Base-by-base conservation (phyloP, 2,888 invertebrate species). In the Agonum fuliginosum region DNA sequence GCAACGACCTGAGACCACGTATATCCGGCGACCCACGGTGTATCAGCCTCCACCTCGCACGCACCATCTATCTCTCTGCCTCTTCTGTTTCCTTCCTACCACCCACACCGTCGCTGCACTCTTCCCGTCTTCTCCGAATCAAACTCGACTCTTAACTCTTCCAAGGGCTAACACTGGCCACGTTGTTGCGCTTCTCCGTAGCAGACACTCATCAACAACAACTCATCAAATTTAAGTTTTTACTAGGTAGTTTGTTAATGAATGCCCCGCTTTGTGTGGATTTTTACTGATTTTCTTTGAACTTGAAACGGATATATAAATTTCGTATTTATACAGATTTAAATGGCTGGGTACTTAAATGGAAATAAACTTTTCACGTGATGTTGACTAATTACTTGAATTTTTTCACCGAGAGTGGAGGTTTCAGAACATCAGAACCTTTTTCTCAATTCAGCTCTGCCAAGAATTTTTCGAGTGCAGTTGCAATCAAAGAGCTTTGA, bases 1-100 rank as follows among this genome's bases (percentile, higher is more conserved):
- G 3, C 43, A 67, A 43, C 70, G 77, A 77, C 77, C 75, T 75
- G 54, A 65, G 77, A 77, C 77, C 70, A 77, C 77, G 70, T 69
- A 69, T 58, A 70, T 77, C 77, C 77, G 69, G 77, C 77, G 27
- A 34, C 77, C 75, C 70, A 77, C 77, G 41, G 46, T 69, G 51
- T 69, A 51, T 34, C 76, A 19, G 22, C 77, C 75, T 48, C 43
- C 58, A 73, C 75, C 75, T 75, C 75, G 14, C 27, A 46, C 17
- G 37, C 67, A 37, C 37, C 43, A 70, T 46, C 43, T 70, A 43
- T 43, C 43, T 51, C 17, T 14, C 41, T n/a, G 12, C 17, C 34
- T 2, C 62, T 14, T 6, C 17, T 41, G 51, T 67, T 75, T 75
- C 75, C 75, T 75, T 75, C 75, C 75, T 75, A 67, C 30, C 58